These are phyloP conservation scores for Euphydryas editha DNA, from an alignment of 2,888 invertebrate genomes.

Conservation along the genomic window DNA sequence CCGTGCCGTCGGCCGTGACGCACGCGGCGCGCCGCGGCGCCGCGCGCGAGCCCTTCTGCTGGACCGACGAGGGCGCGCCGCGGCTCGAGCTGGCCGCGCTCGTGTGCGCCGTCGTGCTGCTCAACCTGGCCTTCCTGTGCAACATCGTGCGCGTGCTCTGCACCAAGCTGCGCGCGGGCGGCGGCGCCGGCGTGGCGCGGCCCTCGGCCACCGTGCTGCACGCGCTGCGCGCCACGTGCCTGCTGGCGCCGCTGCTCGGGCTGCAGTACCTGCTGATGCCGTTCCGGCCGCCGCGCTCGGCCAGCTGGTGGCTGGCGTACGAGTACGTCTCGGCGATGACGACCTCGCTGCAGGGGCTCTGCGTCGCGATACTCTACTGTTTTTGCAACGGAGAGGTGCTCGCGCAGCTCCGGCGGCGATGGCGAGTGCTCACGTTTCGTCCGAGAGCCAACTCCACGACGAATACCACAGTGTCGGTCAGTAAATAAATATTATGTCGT, in stretches of 20 bases:
- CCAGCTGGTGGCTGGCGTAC: slow-evolving; percentile 90
- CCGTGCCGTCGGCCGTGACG: slow-evolving; percentile 86
- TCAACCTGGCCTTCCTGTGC: slow-evolving; percentile 93
- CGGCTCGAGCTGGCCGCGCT: slow-evolving; percentile 90
- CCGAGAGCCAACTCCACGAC: slow-evolving; percentile 93
- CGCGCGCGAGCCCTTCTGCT: slow-evolving; percentile 83
- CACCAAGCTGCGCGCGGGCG: slow-evolving; percentile 90
- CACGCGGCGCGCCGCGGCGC: slow-evolving; percentile 87
- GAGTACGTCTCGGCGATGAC: slow-evolving; percentile 93
- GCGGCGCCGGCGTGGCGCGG: slow-evolving; percentile 78
- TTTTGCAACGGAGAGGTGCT: slow-evolving; percentile 98
- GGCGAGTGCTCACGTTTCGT: slow-evolving; percentile 92
- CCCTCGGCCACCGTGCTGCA: slow-evolving; percentile 86
- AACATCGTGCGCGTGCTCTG: slow-evolving; percentile 95
- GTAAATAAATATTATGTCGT: slow-evolving; percentile 49
- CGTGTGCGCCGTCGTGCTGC: slow-evolving; percentile 90
- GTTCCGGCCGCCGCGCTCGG: slow-evolving; percentile 88
- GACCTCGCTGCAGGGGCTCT: slow-evolving; percentile 95
- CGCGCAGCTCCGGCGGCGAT: slow-evolving; percentile 92
- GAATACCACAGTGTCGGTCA: slow-evolving; percentile 94
- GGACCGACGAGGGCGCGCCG: slow-evolving; percentile 89
- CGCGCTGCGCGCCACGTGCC: slow-evolving; percentile 90
- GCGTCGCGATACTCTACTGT: slow-evolving; percentile 95
- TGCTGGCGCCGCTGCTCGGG: slow-evolving; percentile 95
- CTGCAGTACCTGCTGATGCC: slow-evolving; percentile 95